Base-by-base conservation (phyloP, 2,797 vertebrate genomes). In the Pseudochaenichthys georgianus region DNA sequence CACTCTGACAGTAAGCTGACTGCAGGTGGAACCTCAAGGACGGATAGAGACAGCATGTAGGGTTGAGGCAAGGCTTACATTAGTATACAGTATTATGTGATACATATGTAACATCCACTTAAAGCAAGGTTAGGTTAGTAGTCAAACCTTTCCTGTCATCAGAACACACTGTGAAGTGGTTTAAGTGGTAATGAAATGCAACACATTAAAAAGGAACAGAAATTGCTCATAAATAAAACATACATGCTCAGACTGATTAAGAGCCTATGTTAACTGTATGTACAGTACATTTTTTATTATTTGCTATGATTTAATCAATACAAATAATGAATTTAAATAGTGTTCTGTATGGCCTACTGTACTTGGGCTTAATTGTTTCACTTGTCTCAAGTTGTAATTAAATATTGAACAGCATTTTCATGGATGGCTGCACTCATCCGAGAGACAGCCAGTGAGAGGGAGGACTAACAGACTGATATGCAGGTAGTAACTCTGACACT, bases 351-450 rank as follows among this genome's bases (percentile, higher is more conserved):
- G 51, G 66, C 48, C 52, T 77, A 13, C 70, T 73, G 64, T 41
- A 64, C 63, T 82, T 50, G 60, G 70, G 69, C 53, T 78, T 52
- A 87, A 82, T 74, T 54, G 70, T 69, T 84, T 74, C 72, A 66
- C 65, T 60, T 46, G 60, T 81, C 73, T 88, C 73, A 53, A 64
- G 67, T 55, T 63, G 63, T 84, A 88, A 88, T 90, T 86, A 92
- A 89, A 85, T 87, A 86, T 82, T 88, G 84, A 89, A 72, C 80
- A 83, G 65, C 48, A 76, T 86, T 90, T 87, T 83, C 82, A 83
- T 73, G 84, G 87, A 80, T 78, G 85, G 63, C 47, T 83, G 64
- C 63, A 84, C 38, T 74, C 57, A 74, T 54, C 59, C 58, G 28
- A 60, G 61, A 73, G 55, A 77, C 51, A 73, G 50, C 75, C 47